Evolutionary conservation across 1,140 invertebrate genomes (phyloP), one percentile per base, ranked within the genome.

Genomic region (Oscheius sp.): DNA sequence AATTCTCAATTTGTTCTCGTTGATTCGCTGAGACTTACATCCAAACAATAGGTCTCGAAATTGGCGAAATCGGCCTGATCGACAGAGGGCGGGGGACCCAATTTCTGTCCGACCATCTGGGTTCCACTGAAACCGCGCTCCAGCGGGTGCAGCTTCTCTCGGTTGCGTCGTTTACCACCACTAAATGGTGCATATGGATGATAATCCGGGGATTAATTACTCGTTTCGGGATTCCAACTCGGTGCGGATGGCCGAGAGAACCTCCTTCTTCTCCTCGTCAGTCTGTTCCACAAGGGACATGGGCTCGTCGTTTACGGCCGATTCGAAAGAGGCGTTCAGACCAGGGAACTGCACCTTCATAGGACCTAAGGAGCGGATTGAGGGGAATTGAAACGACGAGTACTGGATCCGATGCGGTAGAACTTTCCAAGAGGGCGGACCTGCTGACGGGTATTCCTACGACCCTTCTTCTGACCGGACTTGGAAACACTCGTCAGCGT

Each of bases 401-500:
- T 26, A 83, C 80, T 84, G 15, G 81, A 67, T 77, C 95, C 95
- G 82, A 98, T 91, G 1, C 90, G 80, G 87, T 98, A 94, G 0
- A 94, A 95, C 78, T 86, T 89, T 84, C 97, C 96, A 32, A 99
- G 88, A 88, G 97, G 90, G 83, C 91, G 91, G 15, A 89, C 91
- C 73, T 88, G 89, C 13, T 91, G 90, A 31, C 88, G 85, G 64
- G 90, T 90, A 86, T 89, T 93, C n/a, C 90, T 93, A 87, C 96
- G 89, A 70, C 96, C 96, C 87, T 94, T 90, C 84, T 94, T 94
- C 79, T 88, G 90, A 73, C 96, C 95, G 77, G 94, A 91, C 89
- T 95, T 96, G 89, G 94, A 97, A 1, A 99, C 94, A 80, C 91
- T 91, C 2, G 91, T 92, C 0, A 95, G 91, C 45, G 93, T 92